phyloP scores from a whole-genome alignment of 2,888 invertebrate species.

The Crepidodera aurea region DNA sequence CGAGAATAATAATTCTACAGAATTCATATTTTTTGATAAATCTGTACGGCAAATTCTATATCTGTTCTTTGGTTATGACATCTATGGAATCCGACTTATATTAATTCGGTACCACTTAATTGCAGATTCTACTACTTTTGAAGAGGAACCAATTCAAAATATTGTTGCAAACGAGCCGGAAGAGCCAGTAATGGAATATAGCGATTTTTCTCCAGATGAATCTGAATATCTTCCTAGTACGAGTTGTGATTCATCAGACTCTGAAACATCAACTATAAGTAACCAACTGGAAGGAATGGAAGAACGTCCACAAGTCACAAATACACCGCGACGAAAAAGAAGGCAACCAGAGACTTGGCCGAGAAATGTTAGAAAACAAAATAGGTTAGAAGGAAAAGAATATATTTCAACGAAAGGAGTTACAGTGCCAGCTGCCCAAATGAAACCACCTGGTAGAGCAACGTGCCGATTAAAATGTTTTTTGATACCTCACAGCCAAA shows the following conservation, averaged over 20 bases:
- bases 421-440: neutral
- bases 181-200: neutral
- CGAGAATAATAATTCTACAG: no score
- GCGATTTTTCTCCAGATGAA: conserved; percentile 13
- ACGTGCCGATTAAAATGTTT: conserved; percentile 15
- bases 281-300: conserved; percentile 11
- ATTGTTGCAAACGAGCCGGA: neutral
- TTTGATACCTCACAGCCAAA: neutral
- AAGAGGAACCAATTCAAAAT: no score
- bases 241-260: neutral
- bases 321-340: conserved; percentile 12
- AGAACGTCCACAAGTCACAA: neutral
- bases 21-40: no score
- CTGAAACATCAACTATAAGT: neutral
- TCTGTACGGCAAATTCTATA: no score
- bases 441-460: conserved; percentile 12
- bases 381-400: conserved; percentile 11
- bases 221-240: conserved; percentile 1
- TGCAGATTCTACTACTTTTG: no score
- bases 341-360: conserved; percentile 6
- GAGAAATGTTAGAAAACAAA: conserved; percentile 16
- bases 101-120: no score
- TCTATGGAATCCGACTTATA: no score
- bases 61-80: no score
- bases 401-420: conserved; percentile 19